Conservation (phyloP, 2,113 vertebrate genomes). For the Camarhynchus parvulus region DNA sequence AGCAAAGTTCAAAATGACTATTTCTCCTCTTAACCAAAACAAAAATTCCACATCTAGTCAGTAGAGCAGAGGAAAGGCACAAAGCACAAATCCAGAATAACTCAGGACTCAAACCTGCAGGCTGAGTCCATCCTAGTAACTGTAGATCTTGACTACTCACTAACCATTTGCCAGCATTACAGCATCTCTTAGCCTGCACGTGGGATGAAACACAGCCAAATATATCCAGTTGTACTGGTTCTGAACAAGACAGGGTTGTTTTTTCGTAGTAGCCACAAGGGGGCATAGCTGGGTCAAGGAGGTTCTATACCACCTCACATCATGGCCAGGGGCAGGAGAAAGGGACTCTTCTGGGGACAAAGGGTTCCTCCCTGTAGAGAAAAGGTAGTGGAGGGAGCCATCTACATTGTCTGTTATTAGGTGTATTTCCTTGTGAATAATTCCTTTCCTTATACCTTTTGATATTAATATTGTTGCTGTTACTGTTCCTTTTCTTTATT, state of each 20-base stretch:
- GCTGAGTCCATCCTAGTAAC: not conserved
- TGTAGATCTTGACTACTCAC: not conserved
- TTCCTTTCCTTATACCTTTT: not conserved
- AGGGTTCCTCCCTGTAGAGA: not conserved
- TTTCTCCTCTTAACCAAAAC: not conserved
- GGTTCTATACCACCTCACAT: not conserved
- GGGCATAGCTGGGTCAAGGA: not conserved
- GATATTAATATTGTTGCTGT: not conserved
- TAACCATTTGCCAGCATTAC: not conserved
- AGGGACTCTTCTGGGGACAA: not conserved
- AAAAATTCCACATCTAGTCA: not conserved
- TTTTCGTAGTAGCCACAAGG: not conserved
- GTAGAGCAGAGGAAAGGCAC: not conserved
- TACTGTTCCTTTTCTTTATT: not conserved
- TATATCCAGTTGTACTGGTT: not conserved
- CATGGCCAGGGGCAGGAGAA: not conserved
- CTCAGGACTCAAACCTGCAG: not conserved
- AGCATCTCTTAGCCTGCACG: not conserved
- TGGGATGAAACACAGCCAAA: not conserved
- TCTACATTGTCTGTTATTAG: not conserved
- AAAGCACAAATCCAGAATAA: not conserved
- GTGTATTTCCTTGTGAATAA: not conserved
- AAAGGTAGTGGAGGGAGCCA: not conserved
- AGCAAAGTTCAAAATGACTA: not conserved
- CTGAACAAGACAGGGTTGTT: not conserved